Evolutionary conservation across 2,797 vertebrate species (phyloP).

Genomic region (Dermochelys coriacea): DNA sequence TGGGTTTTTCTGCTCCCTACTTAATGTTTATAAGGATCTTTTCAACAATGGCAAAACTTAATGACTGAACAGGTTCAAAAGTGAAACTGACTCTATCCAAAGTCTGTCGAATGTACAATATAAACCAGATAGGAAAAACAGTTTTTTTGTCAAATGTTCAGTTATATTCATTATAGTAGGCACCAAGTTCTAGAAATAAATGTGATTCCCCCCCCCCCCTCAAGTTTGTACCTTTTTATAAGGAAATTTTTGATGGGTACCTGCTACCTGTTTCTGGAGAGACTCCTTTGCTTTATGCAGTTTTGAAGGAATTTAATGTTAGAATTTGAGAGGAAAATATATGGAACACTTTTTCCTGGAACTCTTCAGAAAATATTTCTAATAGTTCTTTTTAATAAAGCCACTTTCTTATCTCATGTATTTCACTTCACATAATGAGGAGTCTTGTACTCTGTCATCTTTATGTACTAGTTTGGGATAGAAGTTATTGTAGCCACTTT

Average conservation of each 20-base stretch:
- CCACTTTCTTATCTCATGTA: neutral
- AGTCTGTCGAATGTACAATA: neutral
- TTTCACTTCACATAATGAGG: neutral
- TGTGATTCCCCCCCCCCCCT: neutral
- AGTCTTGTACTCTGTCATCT: neutral
- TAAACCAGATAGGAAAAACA: neutral
- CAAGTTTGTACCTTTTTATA: neutral
- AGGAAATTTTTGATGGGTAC: neutral
- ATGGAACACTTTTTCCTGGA: neutral
- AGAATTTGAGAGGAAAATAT: neutral
- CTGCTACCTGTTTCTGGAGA: neutral
- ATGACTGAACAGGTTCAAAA: neutral
- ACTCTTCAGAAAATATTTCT: neutral
- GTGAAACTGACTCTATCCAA: neutral
- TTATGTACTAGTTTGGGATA: neutral
- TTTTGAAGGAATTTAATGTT: neutral
- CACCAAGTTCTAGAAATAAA: neutral
- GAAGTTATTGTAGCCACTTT: neutral
- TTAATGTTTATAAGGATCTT: neutral
- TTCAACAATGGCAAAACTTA: neutral
- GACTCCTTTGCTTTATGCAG: neutral
- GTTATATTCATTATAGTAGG: neutral
- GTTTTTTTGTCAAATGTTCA: neutral
- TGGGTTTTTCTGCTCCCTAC: neutral
- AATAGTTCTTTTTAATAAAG: neutral